These are phyloP conservation scores for Sphaerophoria taeniata DNA, from an alignment of 2,888 invertebrate species.

Conservation along the genomic window DNA sequence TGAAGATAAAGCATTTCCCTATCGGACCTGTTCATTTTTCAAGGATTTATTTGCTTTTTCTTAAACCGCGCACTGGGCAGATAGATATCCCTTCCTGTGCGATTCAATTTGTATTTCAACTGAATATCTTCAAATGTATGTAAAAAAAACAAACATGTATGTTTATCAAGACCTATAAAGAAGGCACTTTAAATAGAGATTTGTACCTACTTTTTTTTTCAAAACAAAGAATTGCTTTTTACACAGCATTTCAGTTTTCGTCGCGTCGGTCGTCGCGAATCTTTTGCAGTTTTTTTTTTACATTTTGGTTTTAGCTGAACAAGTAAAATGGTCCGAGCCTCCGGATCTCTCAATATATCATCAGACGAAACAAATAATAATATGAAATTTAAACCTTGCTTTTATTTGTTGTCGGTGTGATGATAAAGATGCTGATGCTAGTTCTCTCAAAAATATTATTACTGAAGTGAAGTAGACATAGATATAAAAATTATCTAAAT, in stretches of 20 bases:
- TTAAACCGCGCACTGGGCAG: constrained; percentile 57
- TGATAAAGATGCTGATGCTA: constrained; percentile 55
- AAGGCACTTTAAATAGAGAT: constrained; percentile 63
- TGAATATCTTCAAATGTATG: constrained; percentile 59
- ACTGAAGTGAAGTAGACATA: constrained; percentile 27
- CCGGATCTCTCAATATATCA: constrained; percentile 68
- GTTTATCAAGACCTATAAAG: not conserved
- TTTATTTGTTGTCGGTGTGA: constrained; percentile 26
- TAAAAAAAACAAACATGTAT: not conserved
- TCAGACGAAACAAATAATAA: constrained; percentile 71
- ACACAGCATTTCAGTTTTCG: constrained; percentile 41
- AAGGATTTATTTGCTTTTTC: constrained; percentile 73
- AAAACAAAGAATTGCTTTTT: constrained; percentile 37
- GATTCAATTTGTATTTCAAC: constrained; percentile 39
- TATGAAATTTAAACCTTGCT: constrained; percentile 40
- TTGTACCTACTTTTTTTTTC: constrained; percentile 57
- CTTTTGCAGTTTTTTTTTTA: not conserved
- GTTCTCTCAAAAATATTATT: constrained; percentile 45
- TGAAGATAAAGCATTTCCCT: constrained; percentile 70
- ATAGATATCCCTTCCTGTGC: constrained; percentile 31
- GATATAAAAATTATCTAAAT: constrained; percentile 23
- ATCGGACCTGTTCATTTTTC: constrained; percentile 55
- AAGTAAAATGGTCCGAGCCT: constrained; percentile 60
- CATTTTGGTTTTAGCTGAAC: not conserved
- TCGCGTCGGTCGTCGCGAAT: constrained; percentile 49